Evolutionary conservation across 2,888 invertebrate genomes (phyloP), one percentile per base, ranked within the genome.

Genomic region (Ophion ellenae): DNA sequence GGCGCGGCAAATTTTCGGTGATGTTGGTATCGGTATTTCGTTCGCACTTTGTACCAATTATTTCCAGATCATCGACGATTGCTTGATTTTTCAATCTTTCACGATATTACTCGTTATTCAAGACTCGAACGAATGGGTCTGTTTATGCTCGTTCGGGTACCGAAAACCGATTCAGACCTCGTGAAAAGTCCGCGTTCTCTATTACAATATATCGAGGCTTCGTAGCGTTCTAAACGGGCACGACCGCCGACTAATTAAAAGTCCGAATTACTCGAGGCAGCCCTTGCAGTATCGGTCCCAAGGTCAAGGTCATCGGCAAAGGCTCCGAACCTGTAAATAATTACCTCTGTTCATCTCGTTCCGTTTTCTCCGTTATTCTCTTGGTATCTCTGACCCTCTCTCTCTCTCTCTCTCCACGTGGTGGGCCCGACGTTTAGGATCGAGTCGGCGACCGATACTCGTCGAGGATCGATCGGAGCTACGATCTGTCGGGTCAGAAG

Each of bases 401-500:
- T 28, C 36, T 17, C 32, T 20, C 20, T 59, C 45, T 63, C 24
- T 7, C 24, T 7, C 57, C 17, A 7, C 28, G 17, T 32, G n/a
- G 14, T 36, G 73, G 53, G 14, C 17, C 53, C 53, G 53, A 53
- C 36, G 64, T 67, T 85, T 81, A 86, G 14, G 84, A 84, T 83
- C 83, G 81, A 73, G 86, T 85, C 82, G 81, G 79, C 73, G 89
- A 85, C 83, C 84, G 88, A 81, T 88, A 90, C 75, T 90, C 87
- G 78, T 84, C 87, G 40, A 90, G 87, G 81, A 89, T 84, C 80
- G 90, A 88, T 89, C 90, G 91, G 81, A 93, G 92, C 92, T 94
- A 93, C 83, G 92, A 91, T 91, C 94, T 94, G 92, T 97, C 97
- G 95, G 97, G 97, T 97, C 97, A 97, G 95, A 97, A 97, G 95